Conservation (phyloP, 2,113 vertebrate genomes). For the Semnopithecus entellus region DNA sequence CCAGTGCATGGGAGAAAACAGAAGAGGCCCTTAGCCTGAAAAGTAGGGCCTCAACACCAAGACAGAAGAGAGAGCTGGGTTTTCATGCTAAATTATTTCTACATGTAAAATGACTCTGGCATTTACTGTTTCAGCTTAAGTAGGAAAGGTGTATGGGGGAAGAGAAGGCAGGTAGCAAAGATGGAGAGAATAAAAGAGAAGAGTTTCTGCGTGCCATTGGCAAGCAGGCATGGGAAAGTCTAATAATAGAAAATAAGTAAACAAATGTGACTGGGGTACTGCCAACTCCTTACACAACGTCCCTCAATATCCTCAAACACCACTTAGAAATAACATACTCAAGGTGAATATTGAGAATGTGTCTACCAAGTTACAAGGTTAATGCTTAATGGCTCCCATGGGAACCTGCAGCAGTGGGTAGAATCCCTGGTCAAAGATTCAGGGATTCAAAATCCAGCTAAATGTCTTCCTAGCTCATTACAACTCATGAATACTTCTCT, state of each 20-base stretch:
- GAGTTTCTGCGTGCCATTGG: slow-evolving; percentile 27
- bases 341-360: neutral
- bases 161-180: neutral
- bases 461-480: neutral
- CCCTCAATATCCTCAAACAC: neutral
- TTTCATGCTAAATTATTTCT: neutral
- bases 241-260: slow-evolving; percentile 54
- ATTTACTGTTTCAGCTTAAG: neutral
- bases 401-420: neutral
- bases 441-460: neutral
- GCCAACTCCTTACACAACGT: slow-evolving; percentile 20
- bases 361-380: neutral
- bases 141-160: neutral
- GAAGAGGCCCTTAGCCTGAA: neutral
- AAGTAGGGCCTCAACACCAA: neutral
- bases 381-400: neutral
- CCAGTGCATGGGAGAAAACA: neutral
- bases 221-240: neutral
- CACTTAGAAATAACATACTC: neutral
- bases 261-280: slow-evolving; percentile 50
- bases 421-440: neutral
- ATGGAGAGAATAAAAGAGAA: neutral
- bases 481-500: neutral
- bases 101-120: neutral
- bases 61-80: neutral